A percentile compares a stretch with the other conserved stretches of the same genome.
Evolutionary conservation across 2,888 invertebrate genomes (phyloP).

Genomic region (Drosophila ezoana): DNA sequence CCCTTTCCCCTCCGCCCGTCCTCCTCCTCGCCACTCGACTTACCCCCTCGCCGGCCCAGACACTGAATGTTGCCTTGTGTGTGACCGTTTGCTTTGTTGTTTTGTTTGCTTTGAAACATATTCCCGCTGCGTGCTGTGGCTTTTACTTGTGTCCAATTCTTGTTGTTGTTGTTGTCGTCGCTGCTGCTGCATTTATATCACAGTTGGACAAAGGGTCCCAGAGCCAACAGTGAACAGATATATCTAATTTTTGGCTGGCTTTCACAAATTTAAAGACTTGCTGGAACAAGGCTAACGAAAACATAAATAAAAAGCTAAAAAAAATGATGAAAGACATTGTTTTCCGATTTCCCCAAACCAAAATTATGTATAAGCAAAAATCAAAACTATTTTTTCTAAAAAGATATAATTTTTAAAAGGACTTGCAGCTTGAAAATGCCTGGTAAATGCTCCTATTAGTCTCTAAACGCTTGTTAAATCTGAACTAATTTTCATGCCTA

Average conservation of each 20-base stretch:
- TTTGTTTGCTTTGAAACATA: conserved; percentile 58
- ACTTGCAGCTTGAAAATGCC: background rate
- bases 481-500: too few relatives aligned
- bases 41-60: background rate
- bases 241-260: conserved; percentile 40
- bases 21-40: background rate
- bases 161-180: conserved; percentile 6
- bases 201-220: conserved; percentile 32
- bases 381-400: too few relatives aligned
- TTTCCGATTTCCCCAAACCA: too few relatives aligned
- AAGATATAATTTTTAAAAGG: too few relatives aligned
- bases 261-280: background rate
- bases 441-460: background rate
- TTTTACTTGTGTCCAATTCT: conserved; percentile 36
- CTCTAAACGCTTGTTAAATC: too few relatives aligned
- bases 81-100: conserved; percentile 38
- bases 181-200: conserved; percentile 37
- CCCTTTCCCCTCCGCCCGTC: background rate
- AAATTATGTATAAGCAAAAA: too few relatives aligned
- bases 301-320: too few relatives aligned
- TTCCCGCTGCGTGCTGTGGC: conserved; percentile 55
- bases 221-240: conserved; percentile 32
- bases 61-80: conserved; percentile 36
- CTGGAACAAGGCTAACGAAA: too few relatives aligned
- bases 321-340: too few relatives aligned